phyloP scores from a whole-genome alignment of 2,888 invertebrate genomes.

The Orthonevra nobilis region DNA sequence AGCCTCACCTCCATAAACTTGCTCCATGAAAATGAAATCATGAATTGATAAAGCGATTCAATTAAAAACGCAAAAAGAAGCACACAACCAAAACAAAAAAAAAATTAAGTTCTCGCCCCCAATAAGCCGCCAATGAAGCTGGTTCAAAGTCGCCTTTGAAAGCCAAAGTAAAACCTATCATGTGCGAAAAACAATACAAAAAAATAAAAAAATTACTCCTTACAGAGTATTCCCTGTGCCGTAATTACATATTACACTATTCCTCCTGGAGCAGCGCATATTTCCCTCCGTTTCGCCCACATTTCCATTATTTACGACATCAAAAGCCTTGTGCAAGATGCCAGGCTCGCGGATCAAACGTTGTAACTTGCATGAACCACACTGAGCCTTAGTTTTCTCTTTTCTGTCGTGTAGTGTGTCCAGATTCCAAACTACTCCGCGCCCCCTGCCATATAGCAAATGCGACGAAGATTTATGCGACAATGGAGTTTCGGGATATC shows the following conservation, averaged over 20 bases:
- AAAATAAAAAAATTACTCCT: too few relatives aligned
- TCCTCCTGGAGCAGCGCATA: constrained; percentile 68
- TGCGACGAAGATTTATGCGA: constrained; percentile 61
- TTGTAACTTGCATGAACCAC: constrained; percentile 45
- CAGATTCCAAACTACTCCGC: constrained; percentile 21
- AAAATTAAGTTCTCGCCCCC: too few relatives aligned
- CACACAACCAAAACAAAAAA: too few relatives aligned
- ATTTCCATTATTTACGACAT: constrained; percentile 71
- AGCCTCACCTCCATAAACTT: constrained; percentile 3
- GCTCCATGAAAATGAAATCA: constrained; percentile 28
- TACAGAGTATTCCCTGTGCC: constrained; percentile 46
- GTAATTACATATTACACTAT: constrained; percentile 71
- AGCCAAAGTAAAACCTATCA: constrained; percentile 45
- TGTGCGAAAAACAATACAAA: constrained; percentile 62
- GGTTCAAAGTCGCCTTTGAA: too few relatives aligned
- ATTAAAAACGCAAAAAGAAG: too few relatives aligned
- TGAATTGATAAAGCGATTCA: constrained; percentile 69
- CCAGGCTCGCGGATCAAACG: constrained; percentile 31
- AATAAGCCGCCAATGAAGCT: too few relatives aligned
- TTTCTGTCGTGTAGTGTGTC: constrained; percentile 29
- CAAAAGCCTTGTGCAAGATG: constrained; percentile 55
- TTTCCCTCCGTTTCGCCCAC: constrained; percentile 72
- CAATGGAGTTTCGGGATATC: constrained; percentile 55
- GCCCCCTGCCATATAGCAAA: constrained; percentile 49
- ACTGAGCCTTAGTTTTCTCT: constrained; percentile 40